A percentile compares a stretch with the other conserved stretches of the same genome.
phyloP scores from a whole-genome alignment of 2,113 vertebrate genomes.

The Deroptyus accipitrinus region DNA sequence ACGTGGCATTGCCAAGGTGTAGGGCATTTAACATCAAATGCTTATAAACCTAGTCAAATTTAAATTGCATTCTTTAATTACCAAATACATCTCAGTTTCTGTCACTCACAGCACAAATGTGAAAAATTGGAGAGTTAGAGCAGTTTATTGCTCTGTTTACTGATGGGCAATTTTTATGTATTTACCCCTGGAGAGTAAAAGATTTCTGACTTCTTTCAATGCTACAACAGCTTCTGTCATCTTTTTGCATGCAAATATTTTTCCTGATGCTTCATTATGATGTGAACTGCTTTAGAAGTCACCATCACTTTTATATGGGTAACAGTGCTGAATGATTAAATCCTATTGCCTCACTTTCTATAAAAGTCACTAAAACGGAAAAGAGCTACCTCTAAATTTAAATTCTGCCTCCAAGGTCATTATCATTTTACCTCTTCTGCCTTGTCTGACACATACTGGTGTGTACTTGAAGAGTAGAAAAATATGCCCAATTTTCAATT shows the following conservation, averaged over 20 bases:
- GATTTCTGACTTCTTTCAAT: neutral
- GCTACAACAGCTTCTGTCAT: neutral
- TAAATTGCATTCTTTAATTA: slow-evolving; percentile 20
- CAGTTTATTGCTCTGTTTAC: neutral
- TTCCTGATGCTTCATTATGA: neutral
- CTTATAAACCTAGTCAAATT: neutral
- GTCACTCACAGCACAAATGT: neutral
- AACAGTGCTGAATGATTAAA: slow-evolving; percentile 17
- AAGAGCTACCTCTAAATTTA: slow-evolving; percentile 24
- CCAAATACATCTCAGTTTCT: neutral
- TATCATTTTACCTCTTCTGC: slow-evolving; percentile 30
- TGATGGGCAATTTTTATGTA: neutral
- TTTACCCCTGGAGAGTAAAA: neutral
- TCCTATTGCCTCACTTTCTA: slow-evolving; percentile 20
- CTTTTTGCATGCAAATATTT: neutral
- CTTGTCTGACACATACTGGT: neutral
- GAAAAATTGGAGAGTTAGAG: neutral
- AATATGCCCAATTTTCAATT: neutral
- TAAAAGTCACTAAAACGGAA: slow-evolving; percentile 38
- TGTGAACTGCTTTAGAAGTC: neutral
- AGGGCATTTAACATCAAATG: neutral
- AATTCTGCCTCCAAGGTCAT: slow-evolving; percentile 26
- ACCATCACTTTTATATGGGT: neutral
- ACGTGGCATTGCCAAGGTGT: neutral
- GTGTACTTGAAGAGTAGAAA: neutral